Base-by-base conservation (phyloP, 2,888 invertebrate genomes). In the Silvanus unidentatus region DNA sequence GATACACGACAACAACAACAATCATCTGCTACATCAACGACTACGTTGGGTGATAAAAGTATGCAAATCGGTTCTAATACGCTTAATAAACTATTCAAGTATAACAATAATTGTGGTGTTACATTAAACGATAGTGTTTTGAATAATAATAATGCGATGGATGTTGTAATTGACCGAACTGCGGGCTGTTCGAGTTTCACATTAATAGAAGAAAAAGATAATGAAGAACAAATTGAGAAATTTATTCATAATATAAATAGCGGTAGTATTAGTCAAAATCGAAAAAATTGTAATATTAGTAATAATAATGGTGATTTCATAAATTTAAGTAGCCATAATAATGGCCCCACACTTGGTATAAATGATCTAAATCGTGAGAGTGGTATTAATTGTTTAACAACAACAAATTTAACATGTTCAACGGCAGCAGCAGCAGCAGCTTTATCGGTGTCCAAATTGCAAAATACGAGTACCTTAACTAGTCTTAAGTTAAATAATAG, bases 401-500 rank as follows among this genome's bases (percentile, higher is more conserved):
- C 44, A 44, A 50, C 42, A 49, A 49, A 34, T 52, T 50, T 43
- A 60, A 60, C 49, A 62, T 62, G 50, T 63, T 63, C 54, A 50
- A 54, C 39, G 69, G 45, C 48, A 40, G 48, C 43, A 39, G 39
- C 12, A 43, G 12, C 39, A 32, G 43, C 45, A 28, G 42, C 43
- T 36, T 44, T 50, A 43, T 50, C 51, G 40, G 49, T 54, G 48
- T 52, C 58, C 44, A 60, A 60, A 48, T 60, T 53, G 53, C 60
- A 59, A 42, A 57, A 47, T 58, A 57, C 64, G 53, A 65, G 64
- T 66, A 68, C 63, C 60, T 66, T 65, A 59, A 62, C 67, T 70
- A 70, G 68, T 69, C 68, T 66, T 61, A 71, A 69, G 62, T 58
- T 62, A 52, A 64, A 65, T 59, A 67, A 69, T 61, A 66, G 63